phyloP scores from a whole-genome alignment of 2,888 invertebrate species.

The Pycnomerus fuliginosus region DNA sequence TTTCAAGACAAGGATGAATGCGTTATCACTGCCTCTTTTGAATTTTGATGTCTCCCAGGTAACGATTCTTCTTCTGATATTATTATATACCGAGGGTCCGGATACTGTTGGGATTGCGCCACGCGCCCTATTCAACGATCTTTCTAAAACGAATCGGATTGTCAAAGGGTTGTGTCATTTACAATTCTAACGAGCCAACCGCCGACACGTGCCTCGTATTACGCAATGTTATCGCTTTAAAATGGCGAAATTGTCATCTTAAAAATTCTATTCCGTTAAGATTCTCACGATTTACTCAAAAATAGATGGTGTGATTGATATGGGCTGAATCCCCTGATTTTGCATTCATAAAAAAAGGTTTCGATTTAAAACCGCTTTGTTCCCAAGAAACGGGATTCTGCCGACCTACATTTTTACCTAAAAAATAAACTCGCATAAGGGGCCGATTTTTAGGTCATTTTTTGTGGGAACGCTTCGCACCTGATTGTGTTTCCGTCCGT shows the following conservation, averaged over 20 bases:
- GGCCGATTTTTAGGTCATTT: conserved; percentile 21
- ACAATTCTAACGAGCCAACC: conserved; percentile 47
- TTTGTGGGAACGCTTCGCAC: conserved; percentile 10
- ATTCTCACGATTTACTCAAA: conserved; percentile 19
- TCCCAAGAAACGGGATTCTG: conserved; percentile 40
- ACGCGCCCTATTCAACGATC: conserved; percentile 41
- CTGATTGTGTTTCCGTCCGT: conserved; percentile 8
- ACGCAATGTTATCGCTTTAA: conserved; percentile 41
- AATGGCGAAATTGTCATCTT: conserved; percentile 32
- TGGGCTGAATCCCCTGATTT: conserved; percentile 18
- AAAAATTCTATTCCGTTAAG: conserved; percentile 11
- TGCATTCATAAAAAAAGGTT: conserved; percentile 19
- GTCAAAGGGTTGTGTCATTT: conserved; percentile 48
- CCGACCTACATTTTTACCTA: conserved; percentile 29
- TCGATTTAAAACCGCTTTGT: conserved; percentile 21
- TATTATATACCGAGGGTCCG: too few relatives aligned
- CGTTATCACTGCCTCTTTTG: too few relatives aligned
- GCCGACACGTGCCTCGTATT: conserved; percentile 47
- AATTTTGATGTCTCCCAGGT: too few relatives aligned
- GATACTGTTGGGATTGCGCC: conserved; percentile 26
- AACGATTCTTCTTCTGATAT: too few relatives aligned
- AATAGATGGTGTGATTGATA: conserved; percentile 18
- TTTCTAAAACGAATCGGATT: conserved; percentile 40
- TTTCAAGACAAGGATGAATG: conserved; percentile 12
- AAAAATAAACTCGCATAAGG: conserved; percentile 20